Percentiles rank a stretch among this genome's conserved stretches.
phyloP scores from a whole-genome alignment of 2,797 vertebrate species.

The Danio aesculapii region DNA sequence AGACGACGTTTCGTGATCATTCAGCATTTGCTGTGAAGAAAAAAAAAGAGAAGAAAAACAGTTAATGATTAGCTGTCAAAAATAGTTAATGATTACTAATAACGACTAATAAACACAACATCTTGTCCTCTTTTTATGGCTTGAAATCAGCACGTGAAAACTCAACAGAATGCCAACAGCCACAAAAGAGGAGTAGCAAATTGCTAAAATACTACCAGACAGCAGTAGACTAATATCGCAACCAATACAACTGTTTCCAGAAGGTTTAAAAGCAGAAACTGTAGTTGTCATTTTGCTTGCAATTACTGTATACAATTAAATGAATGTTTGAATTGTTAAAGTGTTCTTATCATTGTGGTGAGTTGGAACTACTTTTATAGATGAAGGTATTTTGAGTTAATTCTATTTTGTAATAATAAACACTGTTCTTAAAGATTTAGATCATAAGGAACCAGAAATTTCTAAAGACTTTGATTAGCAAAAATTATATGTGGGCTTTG shows the following conservation, averaged over 20 bases:
- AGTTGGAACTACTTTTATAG: background rate
- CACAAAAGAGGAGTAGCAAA: background rate
- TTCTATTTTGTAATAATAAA: background rate
- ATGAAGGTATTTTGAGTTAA: background rate
- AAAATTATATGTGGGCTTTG: conserved; percentile 13
- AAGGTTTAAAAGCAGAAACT: background rate
- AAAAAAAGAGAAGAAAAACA: conserved; percentile 48
- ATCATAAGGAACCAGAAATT: background rate
- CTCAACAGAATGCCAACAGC: background rate
- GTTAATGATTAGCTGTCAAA: conserved; percentile 9
- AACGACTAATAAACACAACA: background rate
- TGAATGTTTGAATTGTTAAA: background rate
- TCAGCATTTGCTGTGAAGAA: conserved; percentile 85
- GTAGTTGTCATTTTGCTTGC: background rate
- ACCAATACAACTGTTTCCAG: background rate
- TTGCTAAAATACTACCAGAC: background rate
- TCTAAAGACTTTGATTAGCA: background rate
- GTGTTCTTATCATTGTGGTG: background rate
- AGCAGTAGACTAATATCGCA: background rate
- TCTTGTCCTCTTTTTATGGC: background rate
- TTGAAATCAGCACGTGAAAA: conserved; percentile 1
- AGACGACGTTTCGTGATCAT: conserved; percentile 85
- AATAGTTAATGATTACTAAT: conserved; percentile 25
- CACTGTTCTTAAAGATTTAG: background rate
- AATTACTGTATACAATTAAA: background rate